Base-by-base conservation (phyloP, 2,113 vertebrate genomes). In the Spheniscus mendiculus region DNA sequence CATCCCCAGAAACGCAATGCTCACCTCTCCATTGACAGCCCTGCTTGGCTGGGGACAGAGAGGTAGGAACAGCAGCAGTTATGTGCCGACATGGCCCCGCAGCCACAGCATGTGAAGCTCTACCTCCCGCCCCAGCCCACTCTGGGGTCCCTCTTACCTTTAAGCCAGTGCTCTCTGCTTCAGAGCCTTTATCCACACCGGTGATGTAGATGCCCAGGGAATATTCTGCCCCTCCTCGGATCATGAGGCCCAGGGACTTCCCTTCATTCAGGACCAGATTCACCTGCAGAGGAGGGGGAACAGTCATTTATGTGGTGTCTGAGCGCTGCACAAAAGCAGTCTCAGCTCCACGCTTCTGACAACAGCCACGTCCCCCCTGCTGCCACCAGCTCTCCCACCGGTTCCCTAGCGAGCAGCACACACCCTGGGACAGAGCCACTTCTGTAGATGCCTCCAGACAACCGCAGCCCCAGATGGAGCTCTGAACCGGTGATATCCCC, bases 171-270 rank as follows among this genome's bases (percentile, higher is more conserved):
- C 98, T 99, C 94, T 99, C 99, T 8, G 99, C 99, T 73, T 99
- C 99, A 0, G 99, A 99, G 36, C 99, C 99, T 5, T 98, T 97
- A 97, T 99, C 99, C 95, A 99, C 99, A 1, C 99, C 99, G 0
- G 99, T 99, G 98, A 99, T 99, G 97, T 99, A 99, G 95, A 99
- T 99, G 52, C 99, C 99, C 80, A 99, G 97, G 38, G 99, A 99
- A 15, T 99, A 99, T 66, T 99, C 99, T 0, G 99, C 99, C 79
- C 99, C 99, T 14, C 99, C 99, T 6, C 99, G 98, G 94, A 99
- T 99, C 95, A 99, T 99, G 79, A 99, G 98, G 59, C 99, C 99
- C 94, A 99, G 98, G 63, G 99, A 99, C 5, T 99, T 99, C 19
- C 99, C 99, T 10, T 99, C 99, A 4, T 99, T 99, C 97, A 99